Evolutionary conservation across 2,888 invertebrate species (phyloP).

Genomic region (Aleiodes alternator): DNA sequence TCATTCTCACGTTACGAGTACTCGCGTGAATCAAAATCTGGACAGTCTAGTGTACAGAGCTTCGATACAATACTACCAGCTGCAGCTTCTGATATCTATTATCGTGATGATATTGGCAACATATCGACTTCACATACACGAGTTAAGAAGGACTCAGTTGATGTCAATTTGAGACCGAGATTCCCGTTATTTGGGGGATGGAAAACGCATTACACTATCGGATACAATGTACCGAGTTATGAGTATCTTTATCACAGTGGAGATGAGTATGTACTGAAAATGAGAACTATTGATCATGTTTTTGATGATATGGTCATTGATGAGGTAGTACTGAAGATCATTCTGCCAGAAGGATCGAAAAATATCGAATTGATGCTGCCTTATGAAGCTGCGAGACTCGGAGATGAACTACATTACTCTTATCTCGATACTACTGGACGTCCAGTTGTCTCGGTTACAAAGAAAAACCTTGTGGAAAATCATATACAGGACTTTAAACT

Average conservation of each 20-base stretch:
- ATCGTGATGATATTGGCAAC: conserved; percentile 98
- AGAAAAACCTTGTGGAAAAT: conserved; percentile 93
- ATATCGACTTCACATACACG: conserved; percentile 98
- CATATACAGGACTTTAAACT: conserved; percentile 97
- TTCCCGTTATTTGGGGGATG: conserved; percentile 99
- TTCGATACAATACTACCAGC: conserved; percentile 92
- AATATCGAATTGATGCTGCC: conserved; percentile 89
- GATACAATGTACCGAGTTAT: conserved; percentile 98
- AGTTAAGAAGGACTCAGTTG: conserved; percentile 92
- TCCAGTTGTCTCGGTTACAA: conserved; percentile 88
- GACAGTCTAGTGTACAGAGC: conserved; percentile 91
- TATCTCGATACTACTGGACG: conserved; percentile 97
- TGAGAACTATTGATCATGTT: conserved; percentile 97
- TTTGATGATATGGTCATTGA: conserved; percentile 98
- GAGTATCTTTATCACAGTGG: conserved; percentile 93
- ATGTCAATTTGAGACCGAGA: conserved; percentile 95
- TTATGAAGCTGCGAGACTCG: conserved; percentile 84
- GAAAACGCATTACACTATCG: conserved; percentile 97
- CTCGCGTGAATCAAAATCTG: conserved; percentile 93
- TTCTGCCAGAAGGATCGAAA: conserved; percentile 95
- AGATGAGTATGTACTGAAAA: conserved; percentile 89
- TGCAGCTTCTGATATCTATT: conserved; percentile 96
- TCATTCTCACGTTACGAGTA: conserved; percentile 98
- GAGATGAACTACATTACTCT: conserved; percentile 89
- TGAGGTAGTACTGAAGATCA: conserved; percentile 89